Base-by-base conservation (phyloP, 2,797 vertebrate species). In the Sebastiscus albofasciatus region DNA sequence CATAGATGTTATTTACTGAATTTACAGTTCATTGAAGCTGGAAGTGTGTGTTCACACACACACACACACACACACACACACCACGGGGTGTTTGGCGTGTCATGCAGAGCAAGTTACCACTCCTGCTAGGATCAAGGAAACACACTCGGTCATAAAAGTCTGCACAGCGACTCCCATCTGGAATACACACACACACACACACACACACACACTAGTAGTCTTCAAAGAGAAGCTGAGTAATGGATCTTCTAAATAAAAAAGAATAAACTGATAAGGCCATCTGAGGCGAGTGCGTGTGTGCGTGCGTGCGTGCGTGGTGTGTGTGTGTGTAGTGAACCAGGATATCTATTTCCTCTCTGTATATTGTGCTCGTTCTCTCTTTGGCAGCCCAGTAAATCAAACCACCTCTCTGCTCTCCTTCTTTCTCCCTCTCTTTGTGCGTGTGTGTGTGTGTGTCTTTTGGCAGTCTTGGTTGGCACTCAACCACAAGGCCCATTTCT, bases 381-480 rank as follows among this genome's bases (percentile, higher is more conserved):
- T 85, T 90, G 88, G 86, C 89, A 87, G 84, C 52, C 39, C 0
- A 77, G 83, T 80, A 87, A 86, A 90, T 91, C 76, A 86, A 89
- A 84, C 83, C 85, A 89, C 84, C 79, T 87, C 81, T 77, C 60
- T 81, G 56, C 77, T 79, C 76, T 85, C 71, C 39, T 81, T 65
- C 77, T 70, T 70, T 59, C 75, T 72, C 79, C 42, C 71, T 79
- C 72, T 76, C 72, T 84, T 74, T 72, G 61, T 70, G 66, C 69
- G 13, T 71, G 73, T 81, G 62, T 72, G 27, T 59, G 72, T 81
- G 79, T 82, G 77, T 79, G 86, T 84, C 26, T 85, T 83, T 90
- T 92, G 89, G 90, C 89, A 90, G 81, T 64, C 64, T 27, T 58
- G n/a, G 68, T 74, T 92, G 90, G 89, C 90, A 83, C 79, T 75